Base-by-base conservation (phyloP, 1,140 invertebrate genomes). In the Pseudomyrmex pallidus region DNA sequence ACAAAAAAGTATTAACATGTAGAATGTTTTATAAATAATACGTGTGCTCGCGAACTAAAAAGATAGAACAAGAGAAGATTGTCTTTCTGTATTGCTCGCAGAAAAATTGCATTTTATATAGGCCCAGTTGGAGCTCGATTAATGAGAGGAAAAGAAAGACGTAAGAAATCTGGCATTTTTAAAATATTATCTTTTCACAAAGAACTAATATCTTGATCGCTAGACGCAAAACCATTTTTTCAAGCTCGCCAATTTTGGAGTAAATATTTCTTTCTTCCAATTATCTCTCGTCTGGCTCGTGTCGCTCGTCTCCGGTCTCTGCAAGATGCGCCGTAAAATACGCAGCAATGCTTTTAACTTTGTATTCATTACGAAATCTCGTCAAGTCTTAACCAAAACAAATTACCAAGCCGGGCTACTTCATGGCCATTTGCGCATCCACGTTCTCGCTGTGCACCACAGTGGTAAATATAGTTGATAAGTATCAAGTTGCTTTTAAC, bases 211-310 rank as follows among this genome's bases (percentile, higher is more conserved):
- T 35, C 17, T 1, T n/a, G 48, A 25, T 50, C 56, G 73, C 67
- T 20, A 17, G 20, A 59, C 35, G 35, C 86, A n/a, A 12, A 59
- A 74, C 46, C 56, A 35, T 44, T 57, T 67, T 35, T 22, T 59
- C 10, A 59, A 83, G 78, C 86, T 87, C 84, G 73, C 90, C 90
- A 90, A 90, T 91, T 90, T 87, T 87, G 54, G 17, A 80, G 87
- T 86, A 90, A 89, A 91, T 91, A 91, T 90, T 91, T 91, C 90
- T 91, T 89, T 85, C 83, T 86, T 88, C 86, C 86, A 88, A 88
- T 88, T 88, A 77, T 59, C 62, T 77, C 44, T 68, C 54, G 13
- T 66, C 50, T 84, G 22, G 52, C 50, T 7, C 56, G 17, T 44
- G 64, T 72, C 48, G 15, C 61, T 20, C 72, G 46, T 56, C 46